Percentiles rank a stretch among this genome's conserved stretches.
Evolutionary conservation across 2,888 invertebrate species (phyloP).

Genomic region (Venustoraphidia nigricollis): DNA sequence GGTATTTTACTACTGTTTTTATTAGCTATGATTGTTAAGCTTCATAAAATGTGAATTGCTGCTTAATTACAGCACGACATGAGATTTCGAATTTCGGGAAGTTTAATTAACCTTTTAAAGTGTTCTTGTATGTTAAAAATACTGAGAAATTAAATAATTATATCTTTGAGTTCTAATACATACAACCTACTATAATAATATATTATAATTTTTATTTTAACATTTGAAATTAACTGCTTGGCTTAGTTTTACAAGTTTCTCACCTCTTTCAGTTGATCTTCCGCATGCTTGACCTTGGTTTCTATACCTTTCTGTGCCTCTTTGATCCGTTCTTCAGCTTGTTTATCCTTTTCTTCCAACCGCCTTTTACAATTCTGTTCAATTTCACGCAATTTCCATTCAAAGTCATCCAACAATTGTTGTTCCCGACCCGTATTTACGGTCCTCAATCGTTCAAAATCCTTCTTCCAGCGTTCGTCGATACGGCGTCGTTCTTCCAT

Average conservation of each 20-base stretch:
- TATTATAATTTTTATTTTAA: no score
- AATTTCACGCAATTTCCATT: slow-evolving; percentile 68
- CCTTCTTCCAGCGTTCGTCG: slow-evolving; percentile 44
- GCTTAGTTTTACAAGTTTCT: neutral
- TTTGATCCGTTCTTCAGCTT: slow-evolving; percentile 35
- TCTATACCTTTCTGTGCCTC: slow-evolving; percentile 26
- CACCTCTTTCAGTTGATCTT: slow-evolving; percentile 25
- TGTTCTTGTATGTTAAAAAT: no score
- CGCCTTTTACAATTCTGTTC: slow-evolving; percentile 51
- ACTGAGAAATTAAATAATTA: no score
- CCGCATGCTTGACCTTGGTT: slow-evolving; percentile 23
- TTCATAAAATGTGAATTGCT: no score
- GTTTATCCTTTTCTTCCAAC: slow-evolving; percentile 42
- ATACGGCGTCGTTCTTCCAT: slow-evolving; percentile 40
- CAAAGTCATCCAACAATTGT: slow-evolving; percentile 60
- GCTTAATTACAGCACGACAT: no score
- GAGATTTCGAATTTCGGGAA: no score
- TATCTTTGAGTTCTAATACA: no score
- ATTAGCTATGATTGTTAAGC: no score
- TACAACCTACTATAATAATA: no score
- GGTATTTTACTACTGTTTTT: no score
- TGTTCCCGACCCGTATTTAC: slow-evolving; percentile 57
- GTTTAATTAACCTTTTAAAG: no score
- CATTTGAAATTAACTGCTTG: no score
- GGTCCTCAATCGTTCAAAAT: slow-evolving; percentile 51